phyloP scores from a whole-genome alignment of 2,113 vertebrate species.

The Nothocercus julius region DNA sequence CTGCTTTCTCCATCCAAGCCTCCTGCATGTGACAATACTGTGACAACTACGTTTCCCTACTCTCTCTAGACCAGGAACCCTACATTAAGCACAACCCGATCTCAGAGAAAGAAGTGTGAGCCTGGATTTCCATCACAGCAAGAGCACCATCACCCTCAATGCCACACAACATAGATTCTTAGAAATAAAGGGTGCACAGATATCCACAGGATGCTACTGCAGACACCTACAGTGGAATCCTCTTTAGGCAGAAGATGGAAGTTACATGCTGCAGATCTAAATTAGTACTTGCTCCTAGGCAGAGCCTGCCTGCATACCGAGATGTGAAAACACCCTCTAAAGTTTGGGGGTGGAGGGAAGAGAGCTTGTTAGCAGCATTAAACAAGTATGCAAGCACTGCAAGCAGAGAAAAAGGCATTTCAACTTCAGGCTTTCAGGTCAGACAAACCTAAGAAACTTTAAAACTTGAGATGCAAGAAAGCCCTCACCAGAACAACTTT shows the following conservation, averaged over 20 bases:
- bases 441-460: background rate
- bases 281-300: conserved; percentile 19
- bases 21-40: background rate
- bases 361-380: background rate
- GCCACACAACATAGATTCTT: background rate
- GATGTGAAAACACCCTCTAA: conserved; percentile 23
- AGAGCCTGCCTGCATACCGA: background rate
- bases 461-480: background rate
- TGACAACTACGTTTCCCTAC: background rate
- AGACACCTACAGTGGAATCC: background rate
- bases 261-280: conserved; percentile 21
- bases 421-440: background rate
- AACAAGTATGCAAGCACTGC: background rate
- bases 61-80: background rate
- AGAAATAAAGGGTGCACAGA: background rate
- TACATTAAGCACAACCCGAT: background rate
- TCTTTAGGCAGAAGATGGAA: background rate
- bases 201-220: background rate
- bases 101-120: background rate
- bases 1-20: background rate
- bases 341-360: conserved; percentile 1
- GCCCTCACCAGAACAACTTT: background rate
- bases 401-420: background rate
- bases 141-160: background rate
- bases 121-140: background rate